A percentile compares a stretch with the other conserved stretches of the same genome.
Conservation (phyloP, 2,797 vertebrate species). For the Lutjanus argentimaculatus region DNA sequence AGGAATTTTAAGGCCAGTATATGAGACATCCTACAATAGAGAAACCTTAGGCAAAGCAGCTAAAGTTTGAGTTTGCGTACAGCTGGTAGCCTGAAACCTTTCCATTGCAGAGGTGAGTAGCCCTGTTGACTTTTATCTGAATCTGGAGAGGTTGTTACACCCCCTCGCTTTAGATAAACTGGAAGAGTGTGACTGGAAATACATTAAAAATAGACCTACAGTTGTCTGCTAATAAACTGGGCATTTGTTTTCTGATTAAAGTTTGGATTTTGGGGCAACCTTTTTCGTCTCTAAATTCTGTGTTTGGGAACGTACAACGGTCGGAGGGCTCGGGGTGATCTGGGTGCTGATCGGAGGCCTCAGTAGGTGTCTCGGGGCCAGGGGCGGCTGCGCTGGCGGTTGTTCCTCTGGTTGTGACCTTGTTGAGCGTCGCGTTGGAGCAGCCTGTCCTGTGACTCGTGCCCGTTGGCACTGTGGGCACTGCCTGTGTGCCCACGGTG, state of each 20-base stretch:
- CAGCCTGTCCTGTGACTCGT: slow-evolving; percentile 92
- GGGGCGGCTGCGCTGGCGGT: slow-evolving; percentile 93
- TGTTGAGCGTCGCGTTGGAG: slow-evolving; percentile 90
- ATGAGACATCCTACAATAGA: slow-evolving; percentile 81
- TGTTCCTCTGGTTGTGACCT: slow-evolving; percentile 93
- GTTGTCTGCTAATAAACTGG: slow-evolving; percentile 43
- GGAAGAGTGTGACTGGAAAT: slow-evolving; percentile 41
- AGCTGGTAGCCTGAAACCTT: slow-evolving; percentile 77
- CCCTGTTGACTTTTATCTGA: slow-evolving; percentile 74
- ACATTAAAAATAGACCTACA: slow-evolving; percentile 34
- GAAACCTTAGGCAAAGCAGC: slow-evolving; percentile 79
- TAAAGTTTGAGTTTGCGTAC: slow-evolving; percentile 74
- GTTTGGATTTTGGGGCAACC: slow-evolving; percentile 9
- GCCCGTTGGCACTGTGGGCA: slow-evolving; percentile 90
- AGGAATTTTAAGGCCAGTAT: slow-evolving; percentile 86
- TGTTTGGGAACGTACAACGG: slow-evolving; percentile 28
- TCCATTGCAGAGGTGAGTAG: slow-evolving; percentile 72
- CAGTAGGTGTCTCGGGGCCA: slow-evolving; percentile 97
- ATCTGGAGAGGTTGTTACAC: slow-evolving; percentile 24
- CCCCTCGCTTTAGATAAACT: slow-evolving; percentile 32
- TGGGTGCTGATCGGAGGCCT: slow-evolving; percentile 59
- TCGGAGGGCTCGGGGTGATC: slow-evolving; percentile 30
- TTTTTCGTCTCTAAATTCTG: slow-evolving; percentile 8
- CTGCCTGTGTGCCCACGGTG: slow-evolving; percentile 89
- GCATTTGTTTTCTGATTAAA: slow-evolving; percentile 37